Evolutionary conservation across 2,797 vertebrate genomes (phyloP), one percentile per base, ranked within the genome.

Genomic region (Philypnodon macrostomus): DNA sequence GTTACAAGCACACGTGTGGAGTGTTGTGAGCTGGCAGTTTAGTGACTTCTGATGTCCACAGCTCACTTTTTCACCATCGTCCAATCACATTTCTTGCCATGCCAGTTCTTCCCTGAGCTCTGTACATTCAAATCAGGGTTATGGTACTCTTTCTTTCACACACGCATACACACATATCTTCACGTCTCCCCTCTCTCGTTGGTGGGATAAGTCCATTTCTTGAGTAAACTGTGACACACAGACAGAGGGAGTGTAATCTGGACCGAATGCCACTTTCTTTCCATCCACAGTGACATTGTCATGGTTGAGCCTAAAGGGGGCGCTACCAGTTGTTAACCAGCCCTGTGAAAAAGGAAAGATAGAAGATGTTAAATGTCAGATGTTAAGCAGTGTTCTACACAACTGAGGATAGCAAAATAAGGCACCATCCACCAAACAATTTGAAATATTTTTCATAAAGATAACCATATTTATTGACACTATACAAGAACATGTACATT

Each of bases 91-190:
- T 62, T 27, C 64, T 70, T 52, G 63, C 46, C 75, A 67, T 71
- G 81, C 80, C 78, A 80, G 81, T 83, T 79, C 78, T 46, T 84
- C 82, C 83, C 84, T 84, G 87, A 87, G 81, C 72, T 72, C 75
- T 74, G 62, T 81, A 83, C 84, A 83, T 82, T 86, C 79, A 66
- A 62, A 73, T 84, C 79, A 85, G 83, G 86, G 84, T 39, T 68
- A 53, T 58, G 40, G 46, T 61, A 61, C 46, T 70, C 50, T 32
- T 52, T 56, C 48, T 53, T 70, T 34, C 46, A 70, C 67, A 75
- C 60, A 44, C 45, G 40, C 49, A 41, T 53, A 24, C 50, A 30
- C 38, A 48, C 40, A 29, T 47, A 56, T 63, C 26, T 53, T 66
- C 23, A 69, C 26, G 27, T 62, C 56, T 56, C 58, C n/a, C 17